Conservation (phyloP, 1,140 invertebrate species). For the Saccostrea cuccullata region DNA sequence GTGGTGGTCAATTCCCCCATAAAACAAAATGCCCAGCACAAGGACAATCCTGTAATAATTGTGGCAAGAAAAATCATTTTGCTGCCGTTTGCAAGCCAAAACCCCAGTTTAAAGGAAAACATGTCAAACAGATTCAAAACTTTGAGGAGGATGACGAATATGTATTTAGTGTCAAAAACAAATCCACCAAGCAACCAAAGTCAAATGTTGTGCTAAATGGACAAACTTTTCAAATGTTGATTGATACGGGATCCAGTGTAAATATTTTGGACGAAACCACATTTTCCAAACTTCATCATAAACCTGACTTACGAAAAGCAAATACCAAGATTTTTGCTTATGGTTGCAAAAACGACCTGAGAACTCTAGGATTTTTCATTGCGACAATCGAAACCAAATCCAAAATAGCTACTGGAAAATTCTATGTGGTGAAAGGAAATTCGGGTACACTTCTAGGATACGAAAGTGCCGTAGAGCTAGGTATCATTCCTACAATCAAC, state of each 20-base stretch:
- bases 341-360: slow-evolving; percentile 15
- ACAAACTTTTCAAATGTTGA: no score
- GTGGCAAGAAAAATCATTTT: no score
- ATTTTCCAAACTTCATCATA: neutral
- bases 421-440: slow-evolving; percentile 36
- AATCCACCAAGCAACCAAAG: neutral
- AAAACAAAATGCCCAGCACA: slow-evolving; percentile 42
- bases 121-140: no score
- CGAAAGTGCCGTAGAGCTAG: slow-evolving; percentile 38
- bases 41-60: no score
- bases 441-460: slow-evolving; percentile 32
- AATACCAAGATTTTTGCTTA: no score
- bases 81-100: no score
- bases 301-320: slow-evolving; percentile 16
- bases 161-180: slow-evolving; percentile 6
- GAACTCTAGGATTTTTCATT: slow-evolving; percentile 33
- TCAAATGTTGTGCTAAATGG: neutral
- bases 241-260: neutral
- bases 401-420: slow-evolving; percentile 6
- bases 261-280: slow-evolving; percentile 24
- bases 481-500: neutral
- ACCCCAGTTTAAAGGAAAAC: no score
- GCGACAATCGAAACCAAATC: slow-evolving; percentile 6
- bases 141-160: no score
- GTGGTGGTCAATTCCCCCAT: slow-evolving; percentile 49